phyloP scores from a whole-genome alignment of 2,888 invertebrate species.

The Muscina levida region DNA sequence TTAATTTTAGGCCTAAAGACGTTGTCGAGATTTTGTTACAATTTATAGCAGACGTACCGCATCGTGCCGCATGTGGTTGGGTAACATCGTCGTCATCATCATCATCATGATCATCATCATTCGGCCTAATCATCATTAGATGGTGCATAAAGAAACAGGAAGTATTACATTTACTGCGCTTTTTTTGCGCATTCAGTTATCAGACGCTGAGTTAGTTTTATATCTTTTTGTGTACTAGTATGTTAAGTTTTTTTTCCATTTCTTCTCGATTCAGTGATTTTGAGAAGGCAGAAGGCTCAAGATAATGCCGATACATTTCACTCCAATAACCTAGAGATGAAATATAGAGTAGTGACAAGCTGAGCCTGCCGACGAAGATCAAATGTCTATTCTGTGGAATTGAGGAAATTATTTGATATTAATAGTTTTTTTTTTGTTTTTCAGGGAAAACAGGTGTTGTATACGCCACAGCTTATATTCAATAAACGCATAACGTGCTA shows the following conservation, averaged over 20 bases:
- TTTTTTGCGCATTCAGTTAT: conserved; percentile 1
- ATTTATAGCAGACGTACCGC: background rate
- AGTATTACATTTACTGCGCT: conserved; percentile 19
- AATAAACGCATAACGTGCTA: too few relatives aligned
- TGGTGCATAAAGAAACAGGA: conserved; percentile 28
- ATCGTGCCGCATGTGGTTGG: conserved; percentile 12
- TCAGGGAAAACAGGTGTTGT: conserved; percentile 36
- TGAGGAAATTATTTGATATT: conserved; percentile 2
- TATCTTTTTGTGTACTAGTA: too few relatives aligned
- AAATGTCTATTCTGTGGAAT: conserved; percentile 23
- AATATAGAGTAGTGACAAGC: background rate
- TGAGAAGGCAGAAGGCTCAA: background rate
- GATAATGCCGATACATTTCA: background rate
- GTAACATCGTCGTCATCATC: background rate
- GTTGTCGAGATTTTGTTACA: conserved; percentile 6
- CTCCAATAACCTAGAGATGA: conserved; percentile 24
- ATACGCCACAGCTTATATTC: conserved; percentile 6
- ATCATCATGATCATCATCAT: too few relatives aligned
- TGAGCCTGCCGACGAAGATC: background rate
- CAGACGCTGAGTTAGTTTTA: background rate
- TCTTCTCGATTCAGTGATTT: background rate
- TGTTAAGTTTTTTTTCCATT: background rate
- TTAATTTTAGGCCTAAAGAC: conserved; percentile 12
- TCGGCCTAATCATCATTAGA: too few relatives aligned
- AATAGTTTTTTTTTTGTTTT: background rate